Evolutionary conservation across 35 echinoderm and acorn worm species (phyloP).

Genomic region (Anneissia japonica): DNA sequence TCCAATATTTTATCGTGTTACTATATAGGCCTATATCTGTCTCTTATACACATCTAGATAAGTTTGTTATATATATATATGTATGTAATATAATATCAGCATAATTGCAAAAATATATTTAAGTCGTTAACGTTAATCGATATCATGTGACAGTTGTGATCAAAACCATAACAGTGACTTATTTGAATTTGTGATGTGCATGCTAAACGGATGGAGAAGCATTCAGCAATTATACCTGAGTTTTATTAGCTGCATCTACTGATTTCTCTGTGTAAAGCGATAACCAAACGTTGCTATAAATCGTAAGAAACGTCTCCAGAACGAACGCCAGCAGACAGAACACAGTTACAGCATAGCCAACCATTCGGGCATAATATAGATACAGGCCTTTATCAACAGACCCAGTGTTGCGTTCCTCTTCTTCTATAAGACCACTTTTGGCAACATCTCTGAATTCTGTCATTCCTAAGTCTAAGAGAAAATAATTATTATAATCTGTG

Average conservation of each 20-base stretch:
- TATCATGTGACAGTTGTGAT: no score
- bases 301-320: constrained; percentile 2
- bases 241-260: background rate
- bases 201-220: background rate
- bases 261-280: constrained; percentile 29
- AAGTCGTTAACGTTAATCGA: no score
- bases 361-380: constrained; percentile 21
- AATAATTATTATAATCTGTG: no score
- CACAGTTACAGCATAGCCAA: constrained; percentile 2
- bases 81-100: no score
- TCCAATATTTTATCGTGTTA: no score
- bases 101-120: no score
- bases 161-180: no score
- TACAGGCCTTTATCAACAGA: constrained; percentile 32
- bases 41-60: no score
- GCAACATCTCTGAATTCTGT: background rate
- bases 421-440: constrained; percentile 21
- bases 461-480: background rate
- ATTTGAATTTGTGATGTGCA: no score
- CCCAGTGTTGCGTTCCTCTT: constrained; percentile 56
- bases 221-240: background rate
- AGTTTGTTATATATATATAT: no score
- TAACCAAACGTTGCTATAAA: constrained; percentile 58
- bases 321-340: background rate
- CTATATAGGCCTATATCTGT: no score